Conservation (phyloP, 2,113 vertebrate genomes). For the Prunella fulvescens region DNA sequence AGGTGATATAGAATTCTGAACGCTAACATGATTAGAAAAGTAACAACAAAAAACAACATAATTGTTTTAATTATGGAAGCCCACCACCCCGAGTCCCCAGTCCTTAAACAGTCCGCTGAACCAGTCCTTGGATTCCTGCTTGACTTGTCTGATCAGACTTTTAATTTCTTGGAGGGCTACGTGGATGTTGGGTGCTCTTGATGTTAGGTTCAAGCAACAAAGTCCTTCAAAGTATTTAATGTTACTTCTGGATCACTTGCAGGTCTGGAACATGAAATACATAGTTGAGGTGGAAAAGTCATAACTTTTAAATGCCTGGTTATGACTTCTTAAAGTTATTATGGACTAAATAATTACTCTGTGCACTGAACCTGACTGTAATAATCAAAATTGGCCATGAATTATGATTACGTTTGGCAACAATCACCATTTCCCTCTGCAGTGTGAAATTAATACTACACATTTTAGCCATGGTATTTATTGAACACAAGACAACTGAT, state of each 20-base stretch:
- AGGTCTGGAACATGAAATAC: neutral
- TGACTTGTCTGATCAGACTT: no score
- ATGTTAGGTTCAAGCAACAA: no score
- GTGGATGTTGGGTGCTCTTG: no score
- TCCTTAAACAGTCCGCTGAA: no score
- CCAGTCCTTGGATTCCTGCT: no score
- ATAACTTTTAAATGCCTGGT: slow-evolving; percentile 45
- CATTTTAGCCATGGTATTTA: slow-evolving; percentile 64
- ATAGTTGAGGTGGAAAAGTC: slow-evolving; percentile 29
- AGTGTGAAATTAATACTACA: slow-evolving; percentile 72
- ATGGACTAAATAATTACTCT: slow-evolving; percentile 57
- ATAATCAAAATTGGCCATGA: slow-evolving; percentile 72
- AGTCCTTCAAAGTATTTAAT: neutral
- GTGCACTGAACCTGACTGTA: slow-evolving; percentile 33
- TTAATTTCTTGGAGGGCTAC: no score
- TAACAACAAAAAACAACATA: no score
- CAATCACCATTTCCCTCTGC: slow-evolving; percentile 64
- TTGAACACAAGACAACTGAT: slow-evolving; percentile 68
- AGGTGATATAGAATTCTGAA: no score
- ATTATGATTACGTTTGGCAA: slow-evolving; percentile 72
- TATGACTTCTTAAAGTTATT: slow-evolving; percentile 70
- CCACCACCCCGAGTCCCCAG: no score
- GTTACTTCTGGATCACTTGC: neutral
- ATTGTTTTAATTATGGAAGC: no score
- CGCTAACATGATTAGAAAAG: no score